A percentile compares a stretch with the other conserved stretches of the same genome.
These are phyloP conservation scores for Tympanuchus pallidicinctus DNA, from an alignment of 2,113 vertebrate species.

Conservation along the genomic window DNA sequence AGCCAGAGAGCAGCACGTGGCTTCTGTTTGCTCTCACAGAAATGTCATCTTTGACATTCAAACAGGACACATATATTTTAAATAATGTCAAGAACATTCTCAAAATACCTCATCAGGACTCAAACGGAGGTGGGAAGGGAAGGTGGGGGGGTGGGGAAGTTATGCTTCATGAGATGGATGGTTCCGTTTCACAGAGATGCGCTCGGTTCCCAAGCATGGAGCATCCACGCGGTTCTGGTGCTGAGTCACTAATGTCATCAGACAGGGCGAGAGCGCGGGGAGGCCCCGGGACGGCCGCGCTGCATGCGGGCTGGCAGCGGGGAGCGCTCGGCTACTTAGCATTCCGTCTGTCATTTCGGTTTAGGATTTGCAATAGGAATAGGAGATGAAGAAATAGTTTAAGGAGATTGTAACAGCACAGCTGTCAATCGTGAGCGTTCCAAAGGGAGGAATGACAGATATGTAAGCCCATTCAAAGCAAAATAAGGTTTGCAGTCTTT, in stretches of 20 bases:
- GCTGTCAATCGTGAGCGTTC: slow-evolving; percentile 58
- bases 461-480: slow-evolving; percentile 60
- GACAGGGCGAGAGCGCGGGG: not conserved
- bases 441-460: slow-evolving; percentile 65
- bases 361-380: slow-evolving; percentile 47
- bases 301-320: not conserved
- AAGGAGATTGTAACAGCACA: slow-evolving; percentile 64
- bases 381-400: slow-evolving; percentile 61
- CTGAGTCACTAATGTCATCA: slow-evolving; percentile 75
- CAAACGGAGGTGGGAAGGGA: slow-evolving; percentile 16
- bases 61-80: slow-evolving; percentile 71
- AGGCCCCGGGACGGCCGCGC: slow-evolving; percentile 1
- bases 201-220: slow-evolving; percentile 67
- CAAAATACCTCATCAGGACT: slow-evolving; percentile 69
- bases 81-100: slow-evolving; percentile 74
- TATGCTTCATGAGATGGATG: slow-evolving; percentile 84
- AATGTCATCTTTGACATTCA: slow-evolving; percentile 75
- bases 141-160: not conserved
- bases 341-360: slow-evolving; percentile 49
- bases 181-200: slow-evolving; percentile 75
- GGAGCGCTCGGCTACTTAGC: not conserved
- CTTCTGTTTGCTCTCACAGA: slow-evolving; percentile 66
- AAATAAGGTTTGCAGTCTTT: slow-evolving; percentile 46
- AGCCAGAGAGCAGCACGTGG: slow-evolving; percentile 67
- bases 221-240: slow-evolving; percentile 72